phyloP scores from a whole-genome alignment of 2,113 vertebrate species.

The Caretta caretta region DNA sequence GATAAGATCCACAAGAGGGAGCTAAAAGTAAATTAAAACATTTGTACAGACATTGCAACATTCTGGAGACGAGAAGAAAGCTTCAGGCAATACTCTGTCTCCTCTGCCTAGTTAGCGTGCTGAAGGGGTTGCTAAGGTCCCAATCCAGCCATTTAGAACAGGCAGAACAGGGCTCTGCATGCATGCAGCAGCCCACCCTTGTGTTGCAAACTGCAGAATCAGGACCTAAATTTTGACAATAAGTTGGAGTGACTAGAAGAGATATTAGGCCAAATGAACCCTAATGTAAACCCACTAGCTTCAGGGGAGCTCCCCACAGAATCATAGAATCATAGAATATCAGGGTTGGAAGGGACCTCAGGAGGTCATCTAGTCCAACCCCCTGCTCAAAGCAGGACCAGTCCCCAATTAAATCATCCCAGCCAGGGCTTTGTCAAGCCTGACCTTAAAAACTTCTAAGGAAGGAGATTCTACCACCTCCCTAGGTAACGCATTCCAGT shows the following conservation, averaged over 20 bases:
- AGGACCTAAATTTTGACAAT: neutral
- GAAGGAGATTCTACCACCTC: too few relatives aligned
- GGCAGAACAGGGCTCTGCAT: neutral
- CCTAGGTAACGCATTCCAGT: too few relatives aligned
- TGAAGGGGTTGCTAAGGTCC: too few relatives aligned
- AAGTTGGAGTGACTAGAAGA: neutral
- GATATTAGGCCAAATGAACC: neutral
- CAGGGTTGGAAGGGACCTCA: too few relatives aligned
- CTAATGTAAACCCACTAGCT: neutral
- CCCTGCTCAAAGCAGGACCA: too few relatives aligned
- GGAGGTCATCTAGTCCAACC: too few relatives aligned
- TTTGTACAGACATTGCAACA: neutral
- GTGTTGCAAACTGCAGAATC: neutral
- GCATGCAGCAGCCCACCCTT: neutral
- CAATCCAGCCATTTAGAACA: neutral
- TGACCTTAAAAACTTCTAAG: too few relatives aligned
- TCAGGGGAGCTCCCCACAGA: neutral
- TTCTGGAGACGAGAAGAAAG: neutral
- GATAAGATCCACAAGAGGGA: constrained; percentile 66
- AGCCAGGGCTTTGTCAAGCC: too few relatives aligned
- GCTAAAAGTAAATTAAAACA: constrained; percentile 58
- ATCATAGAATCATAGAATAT: neutral
- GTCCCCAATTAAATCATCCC: too few relatives aligned
- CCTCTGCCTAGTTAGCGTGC: neutral
- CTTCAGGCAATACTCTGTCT: neutral